Evolutionary conservation across 1,140 invertebrate genomes (phyloP).

Genomic region (Episyrphus balteatus): DNA sequence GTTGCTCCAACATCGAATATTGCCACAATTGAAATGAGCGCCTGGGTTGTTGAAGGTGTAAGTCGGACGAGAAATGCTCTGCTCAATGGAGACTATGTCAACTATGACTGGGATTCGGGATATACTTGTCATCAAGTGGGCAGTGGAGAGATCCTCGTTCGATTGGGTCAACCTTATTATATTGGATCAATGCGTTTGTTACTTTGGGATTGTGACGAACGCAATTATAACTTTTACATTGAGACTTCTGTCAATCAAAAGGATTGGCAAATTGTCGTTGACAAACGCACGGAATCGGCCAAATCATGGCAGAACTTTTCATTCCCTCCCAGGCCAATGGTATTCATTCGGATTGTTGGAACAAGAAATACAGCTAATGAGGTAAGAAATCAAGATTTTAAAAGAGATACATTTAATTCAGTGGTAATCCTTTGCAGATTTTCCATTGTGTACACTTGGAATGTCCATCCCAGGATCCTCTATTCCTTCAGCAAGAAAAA

Average conservation of each 20-base stretch:
- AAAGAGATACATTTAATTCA: not conserved
- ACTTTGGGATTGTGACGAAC: slow-evolving; percentile 96
- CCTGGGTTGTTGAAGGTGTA: slow-evolving; percentile 90
- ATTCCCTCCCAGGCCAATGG: slow-evolving; percentile 73
- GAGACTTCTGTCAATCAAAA: slow-evolving; percentile 89
- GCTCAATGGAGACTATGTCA: slow-evolving; percentile 85
- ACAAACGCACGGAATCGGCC: slow-evolving; percentile 41
- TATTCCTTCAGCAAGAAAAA: slow-evolving; percentile 9
- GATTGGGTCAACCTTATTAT: slow-evolving; percentile 92
- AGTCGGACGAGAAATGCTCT: slow-evolving; percentile 86
- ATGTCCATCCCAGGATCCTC: slow-evolving; percentile 60
- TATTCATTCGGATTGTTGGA: slow-evolving; percentile 90
- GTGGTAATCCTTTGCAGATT: slow-evolving; percentile 47
- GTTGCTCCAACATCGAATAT: slow-evolving; percentile 82
- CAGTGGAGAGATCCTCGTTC: slow-evolving; percentile 86
- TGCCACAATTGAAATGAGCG: slow-evolving; percentile 77
- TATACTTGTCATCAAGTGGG: slow-evolving; percentile 98
- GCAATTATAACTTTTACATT: slow-evolving; percentile 91
- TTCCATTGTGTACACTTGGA: slow-evolving; percentile 98
- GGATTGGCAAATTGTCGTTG: slow-evolving; percentile 79
- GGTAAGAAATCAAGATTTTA: slow-evolving; percentile 38
- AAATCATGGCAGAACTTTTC: slow-evolving; percentile 84
- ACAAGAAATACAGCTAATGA: slow-evolving; percentile 96
- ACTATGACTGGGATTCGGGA: slow-evolving; percentile 95
- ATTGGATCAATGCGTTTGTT: slow-evolving; percentile 83